Evolutionary conservation across 2,113 vertebrate species (phyloP), one percentile per base, ranked within the genome.

Genomic region (Dasypus novemcinctus): DNA sequence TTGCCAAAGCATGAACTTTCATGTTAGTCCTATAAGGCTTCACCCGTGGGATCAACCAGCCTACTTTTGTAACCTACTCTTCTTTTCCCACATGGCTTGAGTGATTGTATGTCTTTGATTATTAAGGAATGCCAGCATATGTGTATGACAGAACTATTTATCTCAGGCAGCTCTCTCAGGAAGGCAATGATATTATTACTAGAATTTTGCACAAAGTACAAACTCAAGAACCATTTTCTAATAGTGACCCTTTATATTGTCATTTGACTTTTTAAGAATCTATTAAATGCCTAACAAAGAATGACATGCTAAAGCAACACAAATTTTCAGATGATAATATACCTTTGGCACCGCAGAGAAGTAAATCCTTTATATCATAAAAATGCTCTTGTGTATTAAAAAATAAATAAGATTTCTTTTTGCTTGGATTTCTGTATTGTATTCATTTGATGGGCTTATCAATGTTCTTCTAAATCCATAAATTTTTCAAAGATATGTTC

Each of bases 391-490:
- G 23, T 49, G 17, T 17, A 57, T 57, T 57, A 57, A 57, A 91
- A 86, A 90, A 7, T 4, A 20, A 92, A 5, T 7, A 72, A 38
- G 69, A 38, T 1, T 9, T 59, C 25, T 95, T 92, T 93, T 82
- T 57, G 75, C 85, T n/a, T 89, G 36, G 96, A 12, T 0, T 89
- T 95, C 86, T 97, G 6, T 87, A 88, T 87, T 96, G 23, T 0
- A 21, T 95, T 96, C 97, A 97, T 96, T 98, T 98, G 97, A 97
- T 98, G 97, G 93, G 96, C 98, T 88, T 96, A 79, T 98, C 91
- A 97, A 98, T 97, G 38, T 98, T 89, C 23, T 90, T 69, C 31
- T 96, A 10, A 15, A 93, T 90, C 92, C 61, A 90, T 12, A 90
- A 94, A 69, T 8, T 23, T 88, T 21, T 81, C 41, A 15, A 93